phyloP scores from a whole-genome alignment of 2,797 vertebrate genomes.

The Mormyrus proboscirostris region DNA sequence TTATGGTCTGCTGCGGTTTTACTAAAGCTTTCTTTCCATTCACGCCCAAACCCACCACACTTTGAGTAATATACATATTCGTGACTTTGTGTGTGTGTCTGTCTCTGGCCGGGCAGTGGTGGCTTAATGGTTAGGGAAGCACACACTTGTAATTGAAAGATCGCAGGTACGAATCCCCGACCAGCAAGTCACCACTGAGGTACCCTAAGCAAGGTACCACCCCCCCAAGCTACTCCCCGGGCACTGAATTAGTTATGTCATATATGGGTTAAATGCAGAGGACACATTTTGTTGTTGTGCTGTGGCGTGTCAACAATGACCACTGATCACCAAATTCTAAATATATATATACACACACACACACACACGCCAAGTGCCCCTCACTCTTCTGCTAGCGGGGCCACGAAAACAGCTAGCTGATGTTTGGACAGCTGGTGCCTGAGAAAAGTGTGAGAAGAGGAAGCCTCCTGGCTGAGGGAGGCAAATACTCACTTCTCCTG shows the following conservation, averaged over 20 bases:
- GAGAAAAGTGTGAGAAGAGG: background rate
- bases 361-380: background rate
- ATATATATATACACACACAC: background rate
- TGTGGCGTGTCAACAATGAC: no score
- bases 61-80: background rate
- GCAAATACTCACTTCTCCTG: conserved; percentile 67
- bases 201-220: no score
- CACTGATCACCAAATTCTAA: background rate
- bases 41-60: background rate
- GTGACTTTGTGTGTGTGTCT: no score
- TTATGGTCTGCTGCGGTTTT: background rate
- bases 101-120: no score
- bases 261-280: background rate
- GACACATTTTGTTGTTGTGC: no score
- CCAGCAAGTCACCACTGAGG: no score
- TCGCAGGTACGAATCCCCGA: no score
- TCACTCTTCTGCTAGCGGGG: background rate
- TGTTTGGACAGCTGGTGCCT: no score
- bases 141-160: no score
- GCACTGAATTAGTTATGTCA: background rate
- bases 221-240: no score
- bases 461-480: background rate
- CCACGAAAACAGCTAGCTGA: background rate
- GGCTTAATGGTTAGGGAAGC: no score
- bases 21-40: background rate